Conservation (phyloP, 2,888 invertebrate genomes). For the Alloplasta piceator region DNA sequence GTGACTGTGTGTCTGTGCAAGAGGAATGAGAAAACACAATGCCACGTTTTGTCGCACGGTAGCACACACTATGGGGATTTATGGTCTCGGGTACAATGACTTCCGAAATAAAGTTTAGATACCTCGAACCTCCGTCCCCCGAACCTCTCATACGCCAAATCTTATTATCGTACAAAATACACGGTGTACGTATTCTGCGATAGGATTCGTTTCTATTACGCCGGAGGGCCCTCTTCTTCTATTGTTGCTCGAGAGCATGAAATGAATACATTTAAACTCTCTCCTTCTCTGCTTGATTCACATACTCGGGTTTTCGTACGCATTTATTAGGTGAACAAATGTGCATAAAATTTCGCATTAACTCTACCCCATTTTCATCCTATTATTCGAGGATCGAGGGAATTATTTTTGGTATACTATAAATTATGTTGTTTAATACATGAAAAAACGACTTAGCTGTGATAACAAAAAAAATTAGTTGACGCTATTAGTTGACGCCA, state of each 20-base stretch:
- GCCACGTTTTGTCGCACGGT: constrained; percentile 61
- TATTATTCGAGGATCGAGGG: no score
- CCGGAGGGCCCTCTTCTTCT: constrained; percentile 22
- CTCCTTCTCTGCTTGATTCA: constrained; percentile 11
- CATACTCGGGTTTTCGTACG: background rate
- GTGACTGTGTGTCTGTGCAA: background rate
- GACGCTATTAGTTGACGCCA: no score
- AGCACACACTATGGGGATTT: constrained; percentile 57
- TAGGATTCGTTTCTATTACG: constrained; percentile 59
- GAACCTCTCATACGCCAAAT: constrained; percentile 31
- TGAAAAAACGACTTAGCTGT: no score
- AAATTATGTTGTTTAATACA: no score
- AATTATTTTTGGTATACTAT: no score
- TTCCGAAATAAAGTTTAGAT: constrained; percentile 67
- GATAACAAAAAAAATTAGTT: no score
- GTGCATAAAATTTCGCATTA: no score
- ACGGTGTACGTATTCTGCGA: constrained; percentile 21
- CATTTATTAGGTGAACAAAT: constrained; percentile 1
- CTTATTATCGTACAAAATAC: constrained; percentile 50
- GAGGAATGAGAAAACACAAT: constrained; percentile 59
- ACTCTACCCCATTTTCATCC: no score
- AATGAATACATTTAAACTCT: constrained; percentile 45
- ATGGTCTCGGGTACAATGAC: constrained; percentile 66
- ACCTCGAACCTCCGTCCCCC: constrained; percentile 7
- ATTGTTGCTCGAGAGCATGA: constrained; percentile 46